These are phyloP conservation scores for Dolichotis patagonum DNA, from an alignment of 2,113 vertebrate species.

Conservation along the genomic window DNA sequence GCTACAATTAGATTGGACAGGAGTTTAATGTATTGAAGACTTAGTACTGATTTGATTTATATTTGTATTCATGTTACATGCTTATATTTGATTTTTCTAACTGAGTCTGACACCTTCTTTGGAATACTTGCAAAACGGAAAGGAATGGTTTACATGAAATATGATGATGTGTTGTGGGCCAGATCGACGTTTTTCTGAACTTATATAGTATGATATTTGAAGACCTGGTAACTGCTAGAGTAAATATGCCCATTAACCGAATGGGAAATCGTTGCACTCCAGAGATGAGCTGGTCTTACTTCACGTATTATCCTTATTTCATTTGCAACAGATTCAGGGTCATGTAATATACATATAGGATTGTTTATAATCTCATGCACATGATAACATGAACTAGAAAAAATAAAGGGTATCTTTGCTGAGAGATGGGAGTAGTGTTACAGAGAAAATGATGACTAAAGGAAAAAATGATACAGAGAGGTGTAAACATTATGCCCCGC, in stretches of 20 bases:
- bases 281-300: neutral
- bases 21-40: slow-evolving; percentile 71
- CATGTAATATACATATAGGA: neutral
- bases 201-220: neutral
- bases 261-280: neutral
- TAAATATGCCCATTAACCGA: neutral
- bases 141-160: slow-evolving; percentile 55
- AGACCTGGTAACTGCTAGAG: neutral
- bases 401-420: neutral
- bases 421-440: neutral
- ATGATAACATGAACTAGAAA: neutral
- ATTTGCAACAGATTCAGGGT: neutral
- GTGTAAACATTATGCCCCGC: neutral
- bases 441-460: neutral
- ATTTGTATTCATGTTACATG: slow-evolving; percentile 70
- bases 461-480: neutral
- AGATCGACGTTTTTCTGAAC: slow-evolving; percentile 44
- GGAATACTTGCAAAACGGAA: slow-evolving; percentile 60
- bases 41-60: slow-evolving; percentile 74
- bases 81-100: slow-evolving; percentile 53
- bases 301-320: neutral
- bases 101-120: slow-evolving; percentile 42
- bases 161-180: neutral
- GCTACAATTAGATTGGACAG: slow-evolving; percentile 46
- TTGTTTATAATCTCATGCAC: neutral